Conservation (phyloP, 2,113 vertebrate species). For the Indicator maculatus region DNA sequence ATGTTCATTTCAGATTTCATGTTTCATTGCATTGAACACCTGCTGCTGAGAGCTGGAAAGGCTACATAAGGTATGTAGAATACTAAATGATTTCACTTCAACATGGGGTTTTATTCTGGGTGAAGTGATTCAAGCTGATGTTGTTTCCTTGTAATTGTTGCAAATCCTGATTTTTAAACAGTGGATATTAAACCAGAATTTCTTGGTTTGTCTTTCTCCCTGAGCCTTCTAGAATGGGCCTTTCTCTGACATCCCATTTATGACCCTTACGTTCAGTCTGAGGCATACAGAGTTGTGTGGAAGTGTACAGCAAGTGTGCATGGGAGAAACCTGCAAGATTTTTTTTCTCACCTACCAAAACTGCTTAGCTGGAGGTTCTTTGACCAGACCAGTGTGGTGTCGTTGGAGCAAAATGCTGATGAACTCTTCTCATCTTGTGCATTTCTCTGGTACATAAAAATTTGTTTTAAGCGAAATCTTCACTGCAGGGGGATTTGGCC, state of each 20-base stretch:
- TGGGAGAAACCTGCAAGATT: not conserved
- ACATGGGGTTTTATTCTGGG: not conserved
- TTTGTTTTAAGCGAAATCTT: not conserved
- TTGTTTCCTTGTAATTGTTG: not conserved
- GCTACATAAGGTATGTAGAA: constrained; percentile 37
- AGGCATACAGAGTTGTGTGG: not conserved
- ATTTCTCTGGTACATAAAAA: not conserved
- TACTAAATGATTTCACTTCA: not conserved
- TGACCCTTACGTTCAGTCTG: not conserved
- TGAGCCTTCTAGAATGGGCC: not conserved
- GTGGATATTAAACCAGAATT: not conserved
- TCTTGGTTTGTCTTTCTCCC: not conserved
- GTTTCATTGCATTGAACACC: not conserved
- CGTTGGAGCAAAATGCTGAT: not conserved
- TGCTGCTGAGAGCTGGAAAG: constrained; percentile 63
- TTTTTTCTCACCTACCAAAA: not conserved
- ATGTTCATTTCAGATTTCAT: constrained; percentile 64
- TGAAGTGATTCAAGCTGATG: not conserved
- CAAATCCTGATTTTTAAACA: not conserved
- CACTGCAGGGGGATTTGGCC: not conserved
- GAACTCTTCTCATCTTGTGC: accelerated
- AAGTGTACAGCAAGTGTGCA: not conserved
- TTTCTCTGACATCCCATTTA: not conserved
- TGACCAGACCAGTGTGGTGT: not conserved
- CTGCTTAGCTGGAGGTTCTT: not conserved